Conservation (phyloP, 2,888 invertebrate species). For the Apantesis nais region DNA sequence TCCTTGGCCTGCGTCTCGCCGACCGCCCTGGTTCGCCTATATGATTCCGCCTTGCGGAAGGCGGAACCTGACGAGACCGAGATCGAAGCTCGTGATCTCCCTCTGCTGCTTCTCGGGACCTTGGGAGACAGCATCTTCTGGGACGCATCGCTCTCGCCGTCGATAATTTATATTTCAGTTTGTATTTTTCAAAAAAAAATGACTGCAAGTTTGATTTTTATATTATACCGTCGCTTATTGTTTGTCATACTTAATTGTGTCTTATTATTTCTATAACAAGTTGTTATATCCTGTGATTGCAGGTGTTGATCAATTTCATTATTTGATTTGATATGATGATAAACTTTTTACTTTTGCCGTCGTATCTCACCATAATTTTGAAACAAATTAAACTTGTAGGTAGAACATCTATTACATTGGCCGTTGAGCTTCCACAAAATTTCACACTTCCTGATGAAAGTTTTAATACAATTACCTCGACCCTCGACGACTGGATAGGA, state of each 20-base stretch:
- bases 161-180: too few species aligned
- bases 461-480: slow-evolving; percentile 83
- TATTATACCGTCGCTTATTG: slow-evolving; percentile 20
- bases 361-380: slow-evolving; percentile 59
- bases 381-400: slow-evolving; percentile 78
- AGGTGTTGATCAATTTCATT: slow-evolving; percentile 23
- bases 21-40: too few species aligned
- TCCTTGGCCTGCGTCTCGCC: too few species aligned
- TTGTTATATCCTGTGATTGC: slow-evolving; percentile 43
- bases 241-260: slow-evolving; percentile 50
- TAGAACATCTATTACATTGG: slow-evolving; percentile 63
- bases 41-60: too few species aligned
- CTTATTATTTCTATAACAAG: slow-evolving; percentile 54
- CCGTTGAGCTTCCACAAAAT: slow-evolving; percentile 72
- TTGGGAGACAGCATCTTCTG: too few species aligned
- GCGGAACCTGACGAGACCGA: too few species aligned
- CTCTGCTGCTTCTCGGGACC: too few species aligned
- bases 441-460: slow-evolving; percentile 83
- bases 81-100: too few species aligned
- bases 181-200: too few species aligned
- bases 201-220: too few species aligned
- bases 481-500: slow-evolving; percentile 76
- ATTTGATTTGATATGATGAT: slow-evolving; percentile 22
- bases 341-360: slow-evolving; percentile 48
- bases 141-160: too few species aligned